These are phyloP conservation scores for Bedellia somnulentella DNA, from an alignment of 2,888 invertebrate species.

Conservation along the genomic window DNA sequence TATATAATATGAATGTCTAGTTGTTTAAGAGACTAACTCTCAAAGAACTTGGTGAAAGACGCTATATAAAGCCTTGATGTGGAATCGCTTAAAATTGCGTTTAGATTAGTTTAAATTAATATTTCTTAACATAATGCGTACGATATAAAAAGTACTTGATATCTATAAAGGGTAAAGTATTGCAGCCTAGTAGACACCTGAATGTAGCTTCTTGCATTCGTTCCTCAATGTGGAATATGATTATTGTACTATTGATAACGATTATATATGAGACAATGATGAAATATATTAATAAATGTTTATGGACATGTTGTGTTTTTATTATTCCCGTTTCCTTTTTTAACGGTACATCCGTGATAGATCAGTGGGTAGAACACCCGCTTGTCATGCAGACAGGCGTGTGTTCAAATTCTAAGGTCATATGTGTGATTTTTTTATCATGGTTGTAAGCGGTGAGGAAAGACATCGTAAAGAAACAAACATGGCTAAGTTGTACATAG, in stretches of 20 bases:
- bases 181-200: slow-evolving; percentile 49
- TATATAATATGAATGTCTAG: too few relatives aligned
- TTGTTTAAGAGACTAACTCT: slow-evolving; percentile 38
- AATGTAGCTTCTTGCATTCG: slow-evolving; percentile 51
- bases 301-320: slow-evolving; percentile 32
- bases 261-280: slow-evolving; percentile 52
- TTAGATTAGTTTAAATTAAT: slow-evolving; percentile 49
- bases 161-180: slow-evolving; percentile 37
- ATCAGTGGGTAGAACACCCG: too few relatives aligned
- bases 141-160: slow-evolving; percentile 31
- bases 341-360: not conserved
- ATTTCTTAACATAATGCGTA: slow-evolving; percentile 39
- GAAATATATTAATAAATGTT: slow-evolving; percentile 60
- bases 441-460: too few relatives aligned
- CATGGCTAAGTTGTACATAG: too few relatives aligned
- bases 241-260: slow-evolving; percentile 43
- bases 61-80: slow-evolving; percentile 55
- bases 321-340: not conserved
- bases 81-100: slow-evolving; percentile 48
- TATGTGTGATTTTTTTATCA: too few relatives aligned
- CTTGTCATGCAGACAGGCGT: too few relatives aligned
- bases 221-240: too few relatives aligned
- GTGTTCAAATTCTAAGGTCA: too few relatives aligned
- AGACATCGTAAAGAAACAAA: too few relatives aligned
- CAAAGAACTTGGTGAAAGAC: slow-evolving; percentile 61